Base-by-base conservation (phyloP, 2,113 vertebrate species). In the Ammodytes marinus region DNA sequence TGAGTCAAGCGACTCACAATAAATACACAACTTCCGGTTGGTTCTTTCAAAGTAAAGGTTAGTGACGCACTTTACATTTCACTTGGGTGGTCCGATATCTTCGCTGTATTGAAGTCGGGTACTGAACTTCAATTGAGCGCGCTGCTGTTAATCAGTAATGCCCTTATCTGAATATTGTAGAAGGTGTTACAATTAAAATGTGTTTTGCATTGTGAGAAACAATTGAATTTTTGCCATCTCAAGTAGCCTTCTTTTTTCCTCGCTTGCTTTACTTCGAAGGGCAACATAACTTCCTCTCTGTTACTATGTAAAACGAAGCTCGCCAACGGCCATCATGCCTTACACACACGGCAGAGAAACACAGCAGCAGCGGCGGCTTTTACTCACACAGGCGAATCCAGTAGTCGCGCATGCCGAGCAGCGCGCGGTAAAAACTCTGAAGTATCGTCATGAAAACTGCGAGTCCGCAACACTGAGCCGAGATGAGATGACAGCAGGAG, bases 381-480 rank as follows among this genome's bases (percentile, higher is more conserved):
- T 92, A 95, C 94, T 95, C 88, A 95, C 94, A 65, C 6, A 94
- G 73, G 13, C 90, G 86, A n/a, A 92, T 89, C 91, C 93, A 93
- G 88, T 53, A 86, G 80, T 95, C 92, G 45, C 93, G 92, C 93
- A 93, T 83, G 80, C 77, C 68, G 82, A 86, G 65, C 64, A 93
- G 78, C 71, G 82, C 79, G 69, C 69, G 45, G 90, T 82, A 92
- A 58, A 91, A 5, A 81, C 88, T 77, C 68, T 77, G 80, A 45
- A 84, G 84, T 1, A 87, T 0, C 71, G 87, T 52, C 93, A 94
- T 94, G 47, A 50, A 14, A 14, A 15, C 15, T 1, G 47, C 1
- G 39, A 19, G 13, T 66, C 71, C 15, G 42, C 45, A 40, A 35
- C 42, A 59, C 57, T 13, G 65, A 59, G 17, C 45, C 39, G 40